Evolutionary conservation across 2,113 vertebrate genomes (phyloP), one percentile per base, ranked within the genome.

Genomic region (Scopus umbretta): DNA sequence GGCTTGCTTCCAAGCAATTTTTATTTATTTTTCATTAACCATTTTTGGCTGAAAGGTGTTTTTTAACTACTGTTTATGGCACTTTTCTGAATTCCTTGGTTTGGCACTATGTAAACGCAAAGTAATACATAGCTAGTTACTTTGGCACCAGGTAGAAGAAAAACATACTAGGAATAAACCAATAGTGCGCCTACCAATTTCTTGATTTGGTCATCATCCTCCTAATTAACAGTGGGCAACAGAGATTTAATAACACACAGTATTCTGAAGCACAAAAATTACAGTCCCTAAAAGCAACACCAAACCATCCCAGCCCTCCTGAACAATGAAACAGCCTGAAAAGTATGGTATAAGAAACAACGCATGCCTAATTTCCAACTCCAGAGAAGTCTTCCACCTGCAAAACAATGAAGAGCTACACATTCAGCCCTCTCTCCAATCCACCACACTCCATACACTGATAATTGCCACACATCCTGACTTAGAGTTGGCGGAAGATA

Each of bases 11-110:
- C 65, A 82, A 67, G 32, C 26, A 65, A 38, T 42, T 80, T 55
- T 61, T 52, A 36, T 82, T 89, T 90, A 70, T 79, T 88, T 82
- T 66, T 20, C 10, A 43, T 92, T 47, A 83, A 49, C 26, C 7
- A 82, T 50, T 94, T 96, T 89, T 81, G 22, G 13, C 30, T 45
- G 34, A 75, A 95, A 82, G 4, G 6, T 49, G 93, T 94, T 92
- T 12, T 61, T 80, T 82, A 80, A 52, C 58, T 88, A 34, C 56
- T 58, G 65, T 32, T 92, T 90, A 49, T 3, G 6, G 9, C 17
- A 56, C 80, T 96, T 84, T 92, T 81, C 78, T 62, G 15, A 84
- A 79, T 84, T 89, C 23, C 16, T 59, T 82, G 15, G 20, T 74
- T 61, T 95, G 53, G 50, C 32, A 36, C 30, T 43, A 50, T 2